phyloP scores from a whole-genome alignment of 1,140 invertebrate genomes.

The Phortica variegata region DNA sequence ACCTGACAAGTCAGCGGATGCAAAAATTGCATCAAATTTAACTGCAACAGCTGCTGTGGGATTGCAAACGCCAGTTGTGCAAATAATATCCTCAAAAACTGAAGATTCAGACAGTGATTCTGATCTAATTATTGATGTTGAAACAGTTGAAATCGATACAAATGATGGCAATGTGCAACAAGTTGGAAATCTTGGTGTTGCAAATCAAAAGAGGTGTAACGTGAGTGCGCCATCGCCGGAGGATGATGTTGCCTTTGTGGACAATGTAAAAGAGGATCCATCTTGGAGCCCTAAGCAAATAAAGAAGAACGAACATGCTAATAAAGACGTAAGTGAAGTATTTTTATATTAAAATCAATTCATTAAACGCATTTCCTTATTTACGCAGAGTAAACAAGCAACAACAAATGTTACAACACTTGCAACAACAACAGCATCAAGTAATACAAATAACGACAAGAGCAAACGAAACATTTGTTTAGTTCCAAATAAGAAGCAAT shows the following conservation, averaged over 20 bases:
- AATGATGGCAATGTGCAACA: constrained; percentile 20
- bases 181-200: background rate
- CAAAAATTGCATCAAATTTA: background rate
- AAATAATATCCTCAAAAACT: constrained; percentile 19
- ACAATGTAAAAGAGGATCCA: constrained; percentile 46
- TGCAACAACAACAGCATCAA: background rate
- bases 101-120: constrained; percentile 42
- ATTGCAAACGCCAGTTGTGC: background rate
- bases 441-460: constrained; percentile 21
- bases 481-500: constrained; percentile 47
- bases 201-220: background rate
- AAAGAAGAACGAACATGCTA: constrained; percentile 21
- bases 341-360: background rate
- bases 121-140: constrained; percentile 50
- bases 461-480: constrained; percentile 31
- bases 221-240: background rate
- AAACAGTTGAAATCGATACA: constrained; percentile 45
- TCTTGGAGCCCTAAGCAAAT: constrained; percentile 41
- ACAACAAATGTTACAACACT: constrained; percentile 7
- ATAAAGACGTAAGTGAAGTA: constrained; percentile 33
- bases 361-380: constrained; percentile 1
- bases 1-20: background rate
- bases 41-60: background rate
- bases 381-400: background rate
- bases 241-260: constrained; percentile 38